phyloP scores from a whole-genome alignment of 1,140 invertebrate genomes.

The Neotoxoptera formosana region DNA sequence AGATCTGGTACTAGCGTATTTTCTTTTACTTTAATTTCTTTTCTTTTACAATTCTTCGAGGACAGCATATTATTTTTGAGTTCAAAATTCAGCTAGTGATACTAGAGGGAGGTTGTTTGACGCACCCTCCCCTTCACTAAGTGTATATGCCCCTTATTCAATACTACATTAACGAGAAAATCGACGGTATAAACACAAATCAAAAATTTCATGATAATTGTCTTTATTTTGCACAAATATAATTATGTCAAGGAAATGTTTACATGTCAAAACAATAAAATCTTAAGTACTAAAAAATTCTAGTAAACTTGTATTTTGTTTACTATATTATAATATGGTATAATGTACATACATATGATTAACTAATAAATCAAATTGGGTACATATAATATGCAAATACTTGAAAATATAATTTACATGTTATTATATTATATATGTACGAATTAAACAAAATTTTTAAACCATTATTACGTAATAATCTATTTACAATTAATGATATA shows the following conservation, averaged over 20 bases:
- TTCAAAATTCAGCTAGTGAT: too few relatives aligned
- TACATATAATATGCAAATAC: slow-evolving; percentile 15
- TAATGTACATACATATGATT: slow-evolving; percentile 31
- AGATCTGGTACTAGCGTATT: too few relatives aligned
- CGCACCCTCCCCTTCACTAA: too few relatives aligned
- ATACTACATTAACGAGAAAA: not conserved
- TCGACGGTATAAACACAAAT: not conserved
- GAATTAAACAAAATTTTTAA: not conserved
- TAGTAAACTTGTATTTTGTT: slow-evolving; percentile 43
- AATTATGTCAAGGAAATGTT: slow-evolving; percentile 43
- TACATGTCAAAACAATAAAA: slow-evolving; percentile 28
- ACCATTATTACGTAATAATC: not conserved
- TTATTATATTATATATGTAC: slow-evolving; percentile 5
- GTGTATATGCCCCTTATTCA: not conserved
- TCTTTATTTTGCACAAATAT: slow-evolving; percentile 48
- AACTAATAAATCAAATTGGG: slow-evolving; percentile 33
- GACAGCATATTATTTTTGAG: too few relatives aligned
- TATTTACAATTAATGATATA: slow-evolving; percentile 21
- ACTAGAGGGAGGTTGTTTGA: not conserved
- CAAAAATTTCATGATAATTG: slow-evolving; percentile 8
- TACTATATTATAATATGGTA: slow-evolving; percentile 19
- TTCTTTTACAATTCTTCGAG: too few relatives aligned
- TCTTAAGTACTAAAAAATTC: slow-evolving; percentile 23
- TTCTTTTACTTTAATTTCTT: too few relatives aligned
- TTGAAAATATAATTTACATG: slow-evolving; percentile 26